Percentiles rank a stretch among this genome's conserved stretches.
These are phyloP conservation scores for Ciona savignyi DNA, from an alignment of 23 tunicate genomes.

Conservation along the genomic window DNA sequence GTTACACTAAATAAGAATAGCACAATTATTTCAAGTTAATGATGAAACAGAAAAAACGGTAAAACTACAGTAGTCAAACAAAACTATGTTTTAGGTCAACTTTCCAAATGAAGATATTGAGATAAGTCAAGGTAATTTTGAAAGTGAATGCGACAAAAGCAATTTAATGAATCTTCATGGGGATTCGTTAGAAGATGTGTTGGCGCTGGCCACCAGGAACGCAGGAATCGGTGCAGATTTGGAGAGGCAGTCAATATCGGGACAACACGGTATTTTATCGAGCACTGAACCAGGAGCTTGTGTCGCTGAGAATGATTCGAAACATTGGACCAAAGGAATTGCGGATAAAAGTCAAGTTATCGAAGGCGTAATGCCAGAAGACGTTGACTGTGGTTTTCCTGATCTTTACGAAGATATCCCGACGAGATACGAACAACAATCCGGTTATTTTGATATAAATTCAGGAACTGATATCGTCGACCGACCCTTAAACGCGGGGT, in stretches of 20 bases:
- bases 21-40: too few relatives aligned
- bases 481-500: neutral
- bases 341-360: neutral
- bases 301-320: neutral
- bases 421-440: neutral
- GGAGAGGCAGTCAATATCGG: neutral
- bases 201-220: constrained; percentile 31
- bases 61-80: too few relatives aligned
- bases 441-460: neutral
- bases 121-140: neutral
- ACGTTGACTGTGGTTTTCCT: neutral
- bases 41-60: too few relatives aligned
- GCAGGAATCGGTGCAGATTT: constrained; percentile 18
- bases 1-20: too few relatives aligned
- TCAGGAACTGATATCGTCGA: too few relatives aligned
- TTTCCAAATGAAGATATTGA: neutral
- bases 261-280: neutral
- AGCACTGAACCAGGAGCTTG: neutral
- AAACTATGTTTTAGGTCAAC: neutral
- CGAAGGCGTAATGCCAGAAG: neutral
- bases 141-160: neutral
- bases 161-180: neutral
- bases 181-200: constrained; percentile 23
- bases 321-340: neutral
- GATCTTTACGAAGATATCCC: neutral